Base-by-base conservation (phyloP, 2,113 vertebrate genomes). In the Coptodon bakossiorum region DNA sequence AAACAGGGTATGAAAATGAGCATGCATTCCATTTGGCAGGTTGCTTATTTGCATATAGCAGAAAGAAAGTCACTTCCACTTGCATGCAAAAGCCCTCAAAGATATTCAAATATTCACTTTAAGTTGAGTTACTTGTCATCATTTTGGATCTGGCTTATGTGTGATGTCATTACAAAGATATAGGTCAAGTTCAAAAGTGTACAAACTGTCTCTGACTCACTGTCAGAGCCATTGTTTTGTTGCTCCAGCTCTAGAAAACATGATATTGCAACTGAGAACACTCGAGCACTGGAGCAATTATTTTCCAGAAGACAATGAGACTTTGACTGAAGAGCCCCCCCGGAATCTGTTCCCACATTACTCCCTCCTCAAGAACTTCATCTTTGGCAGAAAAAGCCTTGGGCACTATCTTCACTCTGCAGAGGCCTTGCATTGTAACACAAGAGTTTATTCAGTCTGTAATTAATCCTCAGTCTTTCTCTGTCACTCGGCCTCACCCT, bases 361-460 rank as follows among this genome's bases (percentile, higher is more conserved):
- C 89, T 83, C 82, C 89, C 86, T 66, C 59, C 80, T 86, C n/a
- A 80, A 87, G 63, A 92, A 71, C 87, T 78, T 59, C 24, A 48
- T 83, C 50, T 82, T 53, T 93, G 96, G 93, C 88, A 94, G 94
- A 96, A 95, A 95, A 93, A 94, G 95, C 92, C 88, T 88, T 93
- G 91, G 96, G 97, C 97, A 95, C 96, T 93, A 94, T 96, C 93
- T 96, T 95, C 9, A 16, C 86, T 83, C 86, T 48, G 83, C 83
- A 81, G 86, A 92, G 86, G 80, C 91, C 34, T 82, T 52, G 71
- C 22, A 91, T 81, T 86, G 89, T 90, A 92, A 94, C 87, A 80
- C 71, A 89, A 94, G 84, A 91, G 89, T 93, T 93, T 91, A 90
- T 93, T 95, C 92, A 81, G 83, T 86, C 57, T 83, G 93, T 93